These are phyloP conservation scores for Semotilus atromaculatus DNA, from an alignment of 2,797 vertebrate genomes.

Conservation along the genomic window DNA sequence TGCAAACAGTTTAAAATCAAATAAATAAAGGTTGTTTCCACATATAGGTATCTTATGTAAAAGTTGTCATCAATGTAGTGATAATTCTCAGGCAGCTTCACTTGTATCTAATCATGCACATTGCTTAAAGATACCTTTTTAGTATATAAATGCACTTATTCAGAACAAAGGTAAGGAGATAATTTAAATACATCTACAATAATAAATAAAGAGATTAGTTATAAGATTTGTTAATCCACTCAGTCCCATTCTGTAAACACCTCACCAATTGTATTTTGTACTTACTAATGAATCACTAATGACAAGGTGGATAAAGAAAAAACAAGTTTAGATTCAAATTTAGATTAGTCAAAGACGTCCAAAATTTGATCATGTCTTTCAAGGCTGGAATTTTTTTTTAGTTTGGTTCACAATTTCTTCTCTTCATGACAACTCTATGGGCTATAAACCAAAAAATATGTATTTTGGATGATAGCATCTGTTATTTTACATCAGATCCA, in stretches of 20 bases:
- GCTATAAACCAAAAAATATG: not conserved
- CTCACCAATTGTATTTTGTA: not conserved
- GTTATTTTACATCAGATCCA: not conserved
- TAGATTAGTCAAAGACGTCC: not conserved
- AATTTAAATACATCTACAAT: not conserved
- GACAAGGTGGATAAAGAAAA: not conserved
- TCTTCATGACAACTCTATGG: not conserved
- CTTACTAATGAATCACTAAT: not conserved
- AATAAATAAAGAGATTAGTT: not conserved
- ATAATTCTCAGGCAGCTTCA: not conserved
- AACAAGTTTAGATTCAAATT: not conserved
- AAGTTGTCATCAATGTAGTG: not conserved
- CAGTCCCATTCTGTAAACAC: not conserved
- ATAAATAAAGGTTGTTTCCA: not conserved
- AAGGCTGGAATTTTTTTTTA: conserved; percentile 3
- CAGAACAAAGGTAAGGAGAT: not conserved
- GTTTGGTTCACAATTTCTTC: not conserved
- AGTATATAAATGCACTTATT: not conserved
- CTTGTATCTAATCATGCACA: not conserved
- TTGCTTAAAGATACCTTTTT: not conserved
- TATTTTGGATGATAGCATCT: not conserved
- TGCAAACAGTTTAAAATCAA: not conserved
- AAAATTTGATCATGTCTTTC: not conserved
- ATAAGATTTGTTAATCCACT: not conserved
- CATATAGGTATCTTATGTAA: not conserved